phyloP scores from a whole-genome alignment of 2,113 vertebrate species.

The Sander lucioperca region DNA sequence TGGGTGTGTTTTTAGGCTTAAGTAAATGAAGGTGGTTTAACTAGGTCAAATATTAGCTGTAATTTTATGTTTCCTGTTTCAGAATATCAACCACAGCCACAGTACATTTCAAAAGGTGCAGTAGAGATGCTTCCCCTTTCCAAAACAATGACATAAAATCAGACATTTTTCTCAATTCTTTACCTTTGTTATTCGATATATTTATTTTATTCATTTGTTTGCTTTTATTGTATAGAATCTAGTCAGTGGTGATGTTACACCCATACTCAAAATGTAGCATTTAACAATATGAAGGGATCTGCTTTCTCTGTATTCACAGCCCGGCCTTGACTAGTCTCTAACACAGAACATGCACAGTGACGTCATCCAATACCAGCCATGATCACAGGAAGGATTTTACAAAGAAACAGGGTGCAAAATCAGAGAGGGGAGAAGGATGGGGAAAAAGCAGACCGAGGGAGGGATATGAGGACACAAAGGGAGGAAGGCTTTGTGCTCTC shows the following conservation, averaged over 20 bases:
- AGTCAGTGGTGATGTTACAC: background rate
- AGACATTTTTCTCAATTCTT: background rate
- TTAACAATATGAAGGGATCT: background rate
- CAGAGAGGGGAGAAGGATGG: background rate
- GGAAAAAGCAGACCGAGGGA: background rate
- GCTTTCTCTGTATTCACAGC: background rate
- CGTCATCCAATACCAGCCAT: constrained; percentile 43
- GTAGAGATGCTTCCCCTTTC: background rate
- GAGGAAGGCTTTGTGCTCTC: constrained; percentile 14
- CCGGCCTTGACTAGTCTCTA: constrained; percentile 35
- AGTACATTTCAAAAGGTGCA: background rate
- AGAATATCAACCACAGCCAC: background rate
- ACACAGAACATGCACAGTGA: constrained; percentile 62
- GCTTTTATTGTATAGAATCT: background rate
- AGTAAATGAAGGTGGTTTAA: background rate
- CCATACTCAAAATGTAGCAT: background rate
- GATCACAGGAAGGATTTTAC: constrained; percentile 40
- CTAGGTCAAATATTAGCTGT: background rate
- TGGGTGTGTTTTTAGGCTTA: too few species aligned
- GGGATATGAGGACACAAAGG: constrained; percentile 10
- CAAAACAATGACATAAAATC: background rate
- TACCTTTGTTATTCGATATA: background rate
- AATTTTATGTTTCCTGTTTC: background rate
- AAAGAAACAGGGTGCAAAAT: constrained; percentile 7
- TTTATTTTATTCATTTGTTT: background rate